Base-by-base conservation (phyloP, 2,888 invertebrate genomes). In the Chirona hameri region DNA sequence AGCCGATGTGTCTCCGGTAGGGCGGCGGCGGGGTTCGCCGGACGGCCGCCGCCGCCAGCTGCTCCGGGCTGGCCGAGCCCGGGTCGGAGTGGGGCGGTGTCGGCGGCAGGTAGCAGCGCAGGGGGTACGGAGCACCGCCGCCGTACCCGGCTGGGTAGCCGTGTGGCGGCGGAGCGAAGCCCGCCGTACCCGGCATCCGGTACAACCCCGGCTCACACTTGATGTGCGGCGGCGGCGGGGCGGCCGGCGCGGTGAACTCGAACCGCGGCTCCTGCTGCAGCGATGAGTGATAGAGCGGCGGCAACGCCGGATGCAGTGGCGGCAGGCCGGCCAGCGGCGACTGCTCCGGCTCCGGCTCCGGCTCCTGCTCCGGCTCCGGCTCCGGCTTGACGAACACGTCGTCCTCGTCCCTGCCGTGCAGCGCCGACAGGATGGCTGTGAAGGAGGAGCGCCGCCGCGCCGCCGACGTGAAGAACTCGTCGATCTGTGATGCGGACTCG, bases 401-500 rank as follows among this genome's bases (percentile, higher is more conserved):
- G 55, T 80, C 76, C 21, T 76, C 76, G 46, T 76, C 76, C 24
- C 76, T 39, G 46, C 46, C 46, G 39, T 80, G 55, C 80, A 80
- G 80, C 80, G 80, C 80, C 27, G 48, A 52, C 27, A 80, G 80
- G 15, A 80, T 80, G 15, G 55, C 52, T 27, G 80, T 80, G 80
- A 80, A 80, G 18, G 76, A 83, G 18, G 57, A 82, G 79, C 48
- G 57, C 55, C 81, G 76, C 83, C 39, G 86, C 83, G 86, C 87
- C 52, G 86, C 86, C 80, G 80, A 80, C 27, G 80, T 52, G 89
- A 93, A 93, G 88, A 92, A 92, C 86, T 93, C 93, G 88, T 93
- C 92, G 84, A 91, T 90, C 84, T 90, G 90, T 24, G 91, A 90
- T 29, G 91, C 91, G 86, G 92, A 90, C 87, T 91, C 90, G 85